Base-by-base conservation (phyloP, 1,140 invertebrate species). In the Drosophila mauritiana region DNA sequence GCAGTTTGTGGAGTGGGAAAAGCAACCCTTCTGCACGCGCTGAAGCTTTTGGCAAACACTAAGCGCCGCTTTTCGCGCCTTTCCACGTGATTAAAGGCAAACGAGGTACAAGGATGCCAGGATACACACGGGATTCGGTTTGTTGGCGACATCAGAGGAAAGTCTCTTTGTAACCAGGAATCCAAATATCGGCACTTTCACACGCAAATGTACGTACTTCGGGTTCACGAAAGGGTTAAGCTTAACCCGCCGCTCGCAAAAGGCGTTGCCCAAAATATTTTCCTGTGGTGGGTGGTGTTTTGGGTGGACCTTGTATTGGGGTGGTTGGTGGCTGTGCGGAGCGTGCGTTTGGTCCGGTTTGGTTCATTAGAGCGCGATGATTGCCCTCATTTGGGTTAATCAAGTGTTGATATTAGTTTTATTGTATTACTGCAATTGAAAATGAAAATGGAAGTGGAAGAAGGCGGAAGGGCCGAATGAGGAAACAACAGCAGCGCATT, bases 1-100 rank as follows among this genome's bases (percentile, higher is more conserved):
- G 40, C 31, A 31, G 17, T 10, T 8, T 31, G 7, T 31, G 2
- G 42, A 11, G 64, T 67, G 88, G 80, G 68, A 75, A 85, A 78
- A 72, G 55, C 48, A 76, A 49, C 58, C 73, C 67, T 72, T 65
- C 64, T 64, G 68, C 79, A 80, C 81, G 76, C 81, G 62, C 56
- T 80, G 51, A 88, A 82, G 88, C 84, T 88, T 88, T 90, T 84
- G 83, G 83, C 83, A 89, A 88, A 89, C 84, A 81, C 77, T 86
- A 90, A 90, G 86, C 86, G 77, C 76, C 78, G 80, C 80, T 91
- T 91, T 91, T 91, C 88, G 83, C 88, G 88, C 88, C 88, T 91
- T 91, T 91, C 88, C 88, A 91, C 88, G 88, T 91, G 88, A 91
- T 91, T 91, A 91, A 81, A 85, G 80, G 67, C 78, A 73, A 83